A percentile compares a stretch with the other conserved stretches of the same genome.
Conservation (phyloP, 2,888 invertebrate genomes). For the Psylliodes chrysocephalus region DNA sequence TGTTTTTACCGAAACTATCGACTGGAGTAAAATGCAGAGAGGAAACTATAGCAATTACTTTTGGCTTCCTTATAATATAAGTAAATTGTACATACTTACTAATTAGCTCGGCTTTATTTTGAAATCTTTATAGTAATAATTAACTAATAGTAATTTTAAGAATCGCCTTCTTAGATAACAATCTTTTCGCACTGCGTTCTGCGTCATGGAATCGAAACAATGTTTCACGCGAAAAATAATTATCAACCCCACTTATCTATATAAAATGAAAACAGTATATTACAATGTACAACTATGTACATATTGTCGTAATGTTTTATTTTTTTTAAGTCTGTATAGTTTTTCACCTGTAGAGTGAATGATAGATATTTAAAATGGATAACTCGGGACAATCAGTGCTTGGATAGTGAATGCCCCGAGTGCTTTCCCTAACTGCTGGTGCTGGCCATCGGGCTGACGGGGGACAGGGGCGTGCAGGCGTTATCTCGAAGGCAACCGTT, state of each 20-base stretch:
- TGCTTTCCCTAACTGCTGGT: slow-evolving; percentile 90
- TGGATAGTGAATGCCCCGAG: slow-evolving; percentile 65
- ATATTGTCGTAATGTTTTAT: slow-evolving; percentile 63
- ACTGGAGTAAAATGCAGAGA: no score
- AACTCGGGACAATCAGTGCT: slow-evolving; percentile 64
- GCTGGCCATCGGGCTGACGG: slow-evolving; percentile 85
- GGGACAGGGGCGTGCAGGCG: slow-evolving; percentile 86
- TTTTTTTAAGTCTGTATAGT: slow-evolving; percentile 44
- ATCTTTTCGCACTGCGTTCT: no score
- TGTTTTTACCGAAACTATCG: no score
- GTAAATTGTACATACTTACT: no score
- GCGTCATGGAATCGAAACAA: slow-evolving; percentile 35
- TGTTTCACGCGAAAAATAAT: slow-evolving; percentile 37
- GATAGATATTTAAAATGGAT: slow-evolving; percentile 9
- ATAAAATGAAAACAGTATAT: slow-evolving; percentile 45
- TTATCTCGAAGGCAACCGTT: slow-evolving; percentile 91
- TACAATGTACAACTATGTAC: slow-evolving; percentile 65
- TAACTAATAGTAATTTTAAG: no score
- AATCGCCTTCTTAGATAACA: no score
- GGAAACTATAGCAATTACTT: no score
- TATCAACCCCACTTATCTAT: slow-evolving; percentile 42
- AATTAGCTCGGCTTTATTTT: no score
- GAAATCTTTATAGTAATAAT: no score
- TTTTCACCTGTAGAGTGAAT: slow-evolving; percentile 23
- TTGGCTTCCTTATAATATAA: no score